Evolutionary conservation across 2,113 vertebrate species (phyloP).

Genomic region (Ophiodon elongatus): DNA sequence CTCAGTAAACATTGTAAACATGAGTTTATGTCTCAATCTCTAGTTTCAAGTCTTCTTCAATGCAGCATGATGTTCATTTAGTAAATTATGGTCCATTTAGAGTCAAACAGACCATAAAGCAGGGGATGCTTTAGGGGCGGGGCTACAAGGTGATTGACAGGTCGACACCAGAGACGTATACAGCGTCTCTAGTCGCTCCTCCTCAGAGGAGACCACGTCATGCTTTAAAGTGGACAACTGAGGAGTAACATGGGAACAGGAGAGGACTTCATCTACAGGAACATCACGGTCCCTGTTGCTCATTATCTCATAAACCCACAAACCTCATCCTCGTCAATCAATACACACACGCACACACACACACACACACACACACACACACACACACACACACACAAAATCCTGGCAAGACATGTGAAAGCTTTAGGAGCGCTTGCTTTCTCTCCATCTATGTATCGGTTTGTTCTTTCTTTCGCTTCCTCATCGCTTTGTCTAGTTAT

Average conservation of each 20-base stretch:
- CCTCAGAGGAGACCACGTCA: too few species aligned
- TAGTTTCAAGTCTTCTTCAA: too few species aligned
- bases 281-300: not conserved
- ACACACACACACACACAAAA: not conserved
- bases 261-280: not conserved
- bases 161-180: too few species aligned
- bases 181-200: too few species aligned
- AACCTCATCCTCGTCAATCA: not conserved
- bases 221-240: too few species aligned
- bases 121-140: too few species aligned
- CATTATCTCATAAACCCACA: not conserved
- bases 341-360: not conserved
- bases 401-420: not conserved
- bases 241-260: not conserved
- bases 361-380: not conserved
- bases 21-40: too few species aligned
- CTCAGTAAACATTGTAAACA: too few species aligned
- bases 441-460: not conserved
- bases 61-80: too few species aligned
- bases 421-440: not conserved
- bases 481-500: conserved; percentile 36
- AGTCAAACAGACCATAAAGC: too few species aligned
- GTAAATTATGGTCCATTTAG: too few species aligned
- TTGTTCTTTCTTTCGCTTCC: not conserved
- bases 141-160: too few species aligned